Conservation (phyloP, 2,797 vertebrate genomes). For the Streptopelia turtur region DNA sequence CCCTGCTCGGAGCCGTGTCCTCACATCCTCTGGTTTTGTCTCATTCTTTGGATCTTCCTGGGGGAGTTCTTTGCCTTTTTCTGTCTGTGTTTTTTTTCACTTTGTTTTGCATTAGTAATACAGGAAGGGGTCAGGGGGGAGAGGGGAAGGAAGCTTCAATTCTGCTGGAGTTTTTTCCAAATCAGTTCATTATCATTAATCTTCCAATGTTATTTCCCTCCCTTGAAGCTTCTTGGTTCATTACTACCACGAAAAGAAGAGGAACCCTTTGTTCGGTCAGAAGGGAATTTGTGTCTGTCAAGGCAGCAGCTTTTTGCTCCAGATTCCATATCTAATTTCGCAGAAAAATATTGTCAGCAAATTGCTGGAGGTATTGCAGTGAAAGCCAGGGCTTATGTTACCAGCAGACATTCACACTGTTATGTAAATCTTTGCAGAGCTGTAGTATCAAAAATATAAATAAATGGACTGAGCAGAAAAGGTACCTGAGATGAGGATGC, state of each 20-base stretch:
- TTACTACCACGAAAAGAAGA: constrained; percentile 28
- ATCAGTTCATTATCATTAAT: constrained; percentile 39
- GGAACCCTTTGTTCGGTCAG: constrained; percentile 40
- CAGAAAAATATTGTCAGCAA: constrained; percentile 63
- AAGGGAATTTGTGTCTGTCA: constrained; percentile 55
- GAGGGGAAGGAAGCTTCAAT: neutral
- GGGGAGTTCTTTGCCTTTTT: constrained; percentile 47
- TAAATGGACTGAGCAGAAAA: neutral
- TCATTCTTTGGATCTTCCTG: constrained; percentile 40
- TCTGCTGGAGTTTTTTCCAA: constrained; percentile 42
- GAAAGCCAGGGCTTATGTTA: constrained; percentile 33
- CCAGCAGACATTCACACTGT: constrained; percentile 36
- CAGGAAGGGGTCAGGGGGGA: neutral
- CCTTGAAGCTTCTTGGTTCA: constrained; percentile 46
- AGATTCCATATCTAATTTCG: constrained; percentile 60
- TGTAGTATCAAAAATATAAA: constrained; percentile 25
- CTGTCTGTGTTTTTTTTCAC: neutral
- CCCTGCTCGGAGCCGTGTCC: neutral
- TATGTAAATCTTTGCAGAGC: constrained; percentile 69
- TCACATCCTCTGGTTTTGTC: constrained; percentile 11
- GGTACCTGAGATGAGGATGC: neutral
- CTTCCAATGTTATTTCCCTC: constrained; percentile 8
- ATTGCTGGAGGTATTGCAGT: constrained; percentile 54
- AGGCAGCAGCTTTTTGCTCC: constrained; percentile 59
- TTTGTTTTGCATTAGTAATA: constrained; percentile 46